These are phyloP conservation scores for Glaucomys volans DNA, from an alignment of 2,113 vertebrate genomes.

Conservation along the genomic window DNA sequence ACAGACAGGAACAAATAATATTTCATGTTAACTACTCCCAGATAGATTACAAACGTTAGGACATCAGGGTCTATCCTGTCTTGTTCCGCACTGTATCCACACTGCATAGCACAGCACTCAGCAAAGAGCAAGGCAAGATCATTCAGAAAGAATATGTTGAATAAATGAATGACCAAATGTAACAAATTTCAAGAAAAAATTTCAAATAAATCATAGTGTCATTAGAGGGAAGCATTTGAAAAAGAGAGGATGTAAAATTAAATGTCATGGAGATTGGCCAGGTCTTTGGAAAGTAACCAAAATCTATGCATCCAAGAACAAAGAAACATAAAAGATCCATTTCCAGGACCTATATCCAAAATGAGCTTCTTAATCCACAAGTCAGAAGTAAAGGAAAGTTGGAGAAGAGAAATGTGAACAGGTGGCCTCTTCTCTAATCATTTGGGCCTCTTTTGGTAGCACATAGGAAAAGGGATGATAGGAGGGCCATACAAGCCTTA, in stretches of 20 bases:
- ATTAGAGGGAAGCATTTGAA: conserved; percentile 49
- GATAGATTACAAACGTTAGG: not conserved
- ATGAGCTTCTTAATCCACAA: conserved; percentile 8
- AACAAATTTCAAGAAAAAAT: conserved; percentile 52
- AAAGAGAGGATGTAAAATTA: not conserved
- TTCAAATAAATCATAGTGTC: not conserved
- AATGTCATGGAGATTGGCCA: not conserved
- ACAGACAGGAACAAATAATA: not conserved
- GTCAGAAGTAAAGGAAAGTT: conserved; percentile 23
- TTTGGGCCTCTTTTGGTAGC: not conserved
- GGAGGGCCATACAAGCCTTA: not conserved
- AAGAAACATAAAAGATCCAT: not conserved
- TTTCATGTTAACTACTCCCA: not conserved
- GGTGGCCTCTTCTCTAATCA: not conserved
- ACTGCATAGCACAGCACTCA: not conserved
- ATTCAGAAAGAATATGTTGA: not conserved
- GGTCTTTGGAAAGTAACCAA: conserved; percentile 42
- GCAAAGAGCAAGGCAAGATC: not conserved
- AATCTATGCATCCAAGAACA: not conserved
- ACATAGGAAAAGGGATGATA: not conserved
- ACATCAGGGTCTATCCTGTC: not conserved
- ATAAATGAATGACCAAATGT: not conserved
- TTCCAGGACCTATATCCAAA: not conserved
- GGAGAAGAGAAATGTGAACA: not conserved
- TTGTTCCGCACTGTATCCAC: not conserved